phyloP scores from a whole-genome alignment of 1,140 invertebrate genomes.

The Eubasilissa regina region DNA sequence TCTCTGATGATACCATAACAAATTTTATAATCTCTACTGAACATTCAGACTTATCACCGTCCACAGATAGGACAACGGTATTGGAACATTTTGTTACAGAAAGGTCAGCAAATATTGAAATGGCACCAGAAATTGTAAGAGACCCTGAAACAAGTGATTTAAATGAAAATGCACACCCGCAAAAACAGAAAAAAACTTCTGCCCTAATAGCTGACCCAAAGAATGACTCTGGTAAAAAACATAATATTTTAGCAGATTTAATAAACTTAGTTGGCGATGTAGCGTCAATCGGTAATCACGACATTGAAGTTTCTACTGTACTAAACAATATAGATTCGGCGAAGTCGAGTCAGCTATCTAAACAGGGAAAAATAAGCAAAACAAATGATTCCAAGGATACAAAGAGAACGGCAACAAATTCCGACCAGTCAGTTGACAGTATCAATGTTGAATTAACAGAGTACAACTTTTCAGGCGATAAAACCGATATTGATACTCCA shows the following conservation, averaged over 20 bases:
- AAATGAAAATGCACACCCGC: constrained; percentile 33
- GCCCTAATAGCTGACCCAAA: constrained; percentile 38
- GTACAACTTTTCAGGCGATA: constrained; percentile 45
- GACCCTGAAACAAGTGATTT: constrained; percentile 40
- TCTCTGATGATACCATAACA: constrained; percentile 43
- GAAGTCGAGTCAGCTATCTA: constrained; percentile 29
- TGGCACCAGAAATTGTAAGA: constrained; percentile 5
- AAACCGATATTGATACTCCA: constrained; percentile 60
- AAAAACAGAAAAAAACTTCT: constrained; percentile 57
- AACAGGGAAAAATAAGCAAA: neutral
- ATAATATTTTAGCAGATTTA: constrained; percentile 67
- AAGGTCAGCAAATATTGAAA: constrained; percentile 9
- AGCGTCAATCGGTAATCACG: constrained; percentile 68
- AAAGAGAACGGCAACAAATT: constrained; percentile 26
- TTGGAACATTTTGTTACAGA: neutral
- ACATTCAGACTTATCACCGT: constrained; percentile 15
- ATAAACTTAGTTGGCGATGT: constrained; percentile 70
- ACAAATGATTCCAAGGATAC: constrained; percentile 23
- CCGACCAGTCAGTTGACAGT: constrained; percentile 8
- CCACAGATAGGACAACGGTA: constrained; percentile 26
- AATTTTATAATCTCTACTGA: constrained; percentile 50
- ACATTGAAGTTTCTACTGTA: constrained; percentile 56
- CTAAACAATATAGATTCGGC: constrained; percentile 52
- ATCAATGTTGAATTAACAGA: constrained; percentile 54
- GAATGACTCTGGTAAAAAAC: constrained; percentile 63